phyloP scores from a whole-genome alignment of 2,113 vertebrate genomes.

The Menidia beryllina region DNA sequence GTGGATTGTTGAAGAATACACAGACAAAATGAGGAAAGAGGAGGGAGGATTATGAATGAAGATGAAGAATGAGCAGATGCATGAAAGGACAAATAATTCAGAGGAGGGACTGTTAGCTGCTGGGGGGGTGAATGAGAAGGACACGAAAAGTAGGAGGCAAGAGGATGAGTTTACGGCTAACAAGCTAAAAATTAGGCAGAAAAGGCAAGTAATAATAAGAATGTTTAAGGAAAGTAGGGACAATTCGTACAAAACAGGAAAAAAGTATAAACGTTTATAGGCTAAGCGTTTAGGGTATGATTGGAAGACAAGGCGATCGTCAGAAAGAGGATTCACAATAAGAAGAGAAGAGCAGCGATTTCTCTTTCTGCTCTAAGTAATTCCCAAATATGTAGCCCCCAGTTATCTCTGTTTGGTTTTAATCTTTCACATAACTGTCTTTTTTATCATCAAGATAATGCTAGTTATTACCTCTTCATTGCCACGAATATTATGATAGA shows the following conservation, averaged over 20 bases:
- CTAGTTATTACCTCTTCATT: slow-evolving; percentile 72
- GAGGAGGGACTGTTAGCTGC: slow-evolving; percentile 25
- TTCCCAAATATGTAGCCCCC: slow-evolving; percentile 56
- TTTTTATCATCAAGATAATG: slow-evolving; percentile 71
- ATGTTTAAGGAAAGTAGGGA: neutral
- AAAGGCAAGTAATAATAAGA: neutral
- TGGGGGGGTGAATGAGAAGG: slow-evolving; percentile 32
- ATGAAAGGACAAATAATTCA: slow-evolving; percentile 43
- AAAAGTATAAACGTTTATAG: slow-evolving; percentile 20
- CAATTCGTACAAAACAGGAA: neutral
- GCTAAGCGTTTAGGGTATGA: slow-evolving; percentile 38
- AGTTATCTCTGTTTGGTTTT: slow-evolving; percentile 69
- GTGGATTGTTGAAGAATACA: slow-evolving; percentile 41
- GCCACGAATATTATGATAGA: slow-evolving; percentile 69
- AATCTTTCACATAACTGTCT: slow-evolving; percentile 62
- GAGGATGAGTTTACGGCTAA: slow-evolving; percentile 22
- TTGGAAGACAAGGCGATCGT: slow-evolving; percentile 53
- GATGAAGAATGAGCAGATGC: slow-evolving; percentile 45
- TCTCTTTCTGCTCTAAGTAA: slow-evolving; percentile 47
- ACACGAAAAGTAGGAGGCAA: slow-evolving; percentile 11
- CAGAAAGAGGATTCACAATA: slow-evolving; percentile 9
- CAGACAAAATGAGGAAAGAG: slow-evolving; percentile 47
- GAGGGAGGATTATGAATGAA: slow-evolving; percentile 58
- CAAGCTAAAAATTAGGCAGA: neutral
- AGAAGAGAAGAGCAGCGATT: slow-evolving; percentile 12